Conservation (phyloP, 2,113 vertebrate species). For the Labeo rohita region DNA sequence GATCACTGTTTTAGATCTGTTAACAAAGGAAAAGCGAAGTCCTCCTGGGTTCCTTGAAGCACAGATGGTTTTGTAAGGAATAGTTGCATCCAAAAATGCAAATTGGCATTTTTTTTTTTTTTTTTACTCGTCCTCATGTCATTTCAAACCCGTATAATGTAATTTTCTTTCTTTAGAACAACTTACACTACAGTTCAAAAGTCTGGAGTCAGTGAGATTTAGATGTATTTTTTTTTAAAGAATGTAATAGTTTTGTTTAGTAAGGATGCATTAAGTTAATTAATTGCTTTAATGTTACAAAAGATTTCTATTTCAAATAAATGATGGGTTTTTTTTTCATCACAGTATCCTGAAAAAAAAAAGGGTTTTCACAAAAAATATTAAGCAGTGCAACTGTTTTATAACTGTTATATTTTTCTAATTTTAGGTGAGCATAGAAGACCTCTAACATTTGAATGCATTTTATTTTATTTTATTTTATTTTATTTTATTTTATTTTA, state of each 20-base stretch:
- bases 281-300: too few species aligned
- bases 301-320: too few species aligned
- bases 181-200: neutral
- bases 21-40: neutral
- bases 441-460: too few species aligned
- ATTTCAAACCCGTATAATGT: neutral
- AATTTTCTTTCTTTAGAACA: neutral
- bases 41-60: neutral
- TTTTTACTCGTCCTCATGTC: neutral
- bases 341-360: too few species aligned
- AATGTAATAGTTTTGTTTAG: neutral
- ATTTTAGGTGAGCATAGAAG: too few species aligned
- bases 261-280: neutral
- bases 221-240: too few species aligned
- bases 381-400: neutral
- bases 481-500: too few species aligned
- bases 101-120: neutral
- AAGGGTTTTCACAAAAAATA: neutral
- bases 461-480: too few species aligned
- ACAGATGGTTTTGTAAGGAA: neutral
- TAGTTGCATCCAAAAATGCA: neutral
- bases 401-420: too few species aligned
- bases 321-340: too few species aligned
- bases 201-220: neutral
- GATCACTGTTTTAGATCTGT: neutral